phyloP scores from a whole-genome alignment of 2,888 invertebrate species.

The Andrena hattorfiana region DNA sequence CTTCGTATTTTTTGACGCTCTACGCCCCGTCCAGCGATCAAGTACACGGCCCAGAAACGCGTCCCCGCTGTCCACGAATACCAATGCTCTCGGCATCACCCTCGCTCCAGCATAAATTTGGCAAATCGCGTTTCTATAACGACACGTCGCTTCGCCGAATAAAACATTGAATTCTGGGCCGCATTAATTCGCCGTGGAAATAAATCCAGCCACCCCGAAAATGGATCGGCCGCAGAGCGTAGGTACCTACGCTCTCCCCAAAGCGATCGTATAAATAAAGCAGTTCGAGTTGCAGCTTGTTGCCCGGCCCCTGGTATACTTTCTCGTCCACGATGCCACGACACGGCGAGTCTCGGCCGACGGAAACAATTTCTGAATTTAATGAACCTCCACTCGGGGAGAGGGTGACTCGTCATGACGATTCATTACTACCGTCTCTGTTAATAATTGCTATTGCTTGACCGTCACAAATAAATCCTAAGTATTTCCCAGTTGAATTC shows the following conservation, averaged over 20 bases:
- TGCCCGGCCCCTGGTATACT: conserved; percentile 14
- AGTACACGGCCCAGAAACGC: conserved; percentile 4
- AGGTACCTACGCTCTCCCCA: neutral
- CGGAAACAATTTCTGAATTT: conserved; percentile 56
- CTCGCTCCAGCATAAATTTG: neutral
- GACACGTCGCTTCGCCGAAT: neutral
- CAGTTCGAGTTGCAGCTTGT: conserved; percentile 30
- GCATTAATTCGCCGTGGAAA: conserved; percentile 8
- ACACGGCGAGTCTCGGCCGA: conserved; percentile 19
- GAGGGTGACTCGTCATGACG: conserved; percentile 1
- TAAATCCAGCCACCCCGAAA: conserved; percentile 29
- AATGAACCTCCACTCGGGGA: conserved; percentile 41
- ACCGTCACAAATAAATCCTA: neutral
- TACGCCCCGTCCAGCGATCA: conserved; percentile 21
- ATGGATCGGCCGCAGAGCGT: conserved; percentile 13
- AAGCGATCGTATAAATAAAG: conserved; percentile 37
- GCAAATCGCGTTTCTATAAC: neutral
- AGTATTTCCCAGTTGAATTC: neutral
- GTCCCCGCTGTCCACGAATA: neutral
- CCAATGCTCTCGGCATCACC: neutral
- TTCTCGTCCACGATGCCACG: conserved; percentile 4
- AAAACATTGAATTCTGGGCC: neutral
- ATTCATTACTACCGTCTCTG: conserved; percentile 40
- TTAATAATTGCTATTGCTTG: conserved; percentile 40
- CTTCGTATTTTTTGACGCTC: conserved; percentile 55